Base-by-base conservation (phyloP, 2,797 vertebrate genomes). In the Spinus pinus region DNA sequence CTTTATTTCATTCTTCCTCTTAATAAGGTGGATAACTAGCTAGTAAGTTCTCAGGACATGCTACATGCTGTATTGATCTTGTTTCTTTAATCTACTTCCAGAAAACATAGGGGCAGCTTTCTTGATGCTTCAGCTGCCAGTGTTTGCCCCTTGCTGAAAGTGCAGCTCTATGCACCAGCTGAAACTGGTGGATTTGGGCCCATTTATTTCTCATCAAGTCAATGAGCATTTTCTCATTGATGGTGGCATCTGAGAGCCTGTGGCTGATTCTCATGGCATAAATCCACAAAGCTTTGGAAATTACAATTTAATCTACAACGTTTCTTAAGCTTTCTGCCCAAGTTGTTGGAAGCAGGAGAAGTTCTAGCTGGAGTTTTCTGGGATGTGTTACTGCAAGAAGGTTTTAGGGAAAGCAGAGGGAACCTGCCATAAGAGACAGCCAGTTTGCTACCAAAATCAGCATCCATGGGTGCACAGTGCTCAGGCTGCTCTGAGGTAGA, bases 1-100 rank as follows among this genome's bases (percentile, higher is more conserved):
- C 91, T 95, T 94, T 93, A 93, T 84, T 96, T 96, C 88, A 72
- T 85, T 96, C 90, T 91, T 93, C 54, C 88, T 73, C 62, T 86
- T 95, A 95, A 89, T 95, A 96, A 96, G 91, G 90, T 93, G 88
- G 81, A 88, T 96, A 94, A 95, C 90, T 92, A 92, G 86, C 81
- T 74, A 58, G 49, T 71, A 91, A 94, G 88, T 91, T 96, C 95
- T 94, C 89, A 93, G 91, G 96, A 96, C 91, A 73, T 77, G 85
- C 69, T 88, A 91, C 89, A 77, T 64, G 85, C 66, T 95, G 70
- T 86, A 96, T 70, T 79, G 67, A 93, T 94, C 91, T 89, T 72
- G 70, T 73, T 95, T 50, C 95, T 96, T 94, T 95, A 94, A 94
- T 94, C 61, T 81, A 30, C 57, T 69, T 88, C 89, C 87, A 95